These are phyloP conservation scores for Sebastolobus altivelis DNA, from an alignment of 2,797 vertebrate genomes.

Conservation along the genomic window DNA sequence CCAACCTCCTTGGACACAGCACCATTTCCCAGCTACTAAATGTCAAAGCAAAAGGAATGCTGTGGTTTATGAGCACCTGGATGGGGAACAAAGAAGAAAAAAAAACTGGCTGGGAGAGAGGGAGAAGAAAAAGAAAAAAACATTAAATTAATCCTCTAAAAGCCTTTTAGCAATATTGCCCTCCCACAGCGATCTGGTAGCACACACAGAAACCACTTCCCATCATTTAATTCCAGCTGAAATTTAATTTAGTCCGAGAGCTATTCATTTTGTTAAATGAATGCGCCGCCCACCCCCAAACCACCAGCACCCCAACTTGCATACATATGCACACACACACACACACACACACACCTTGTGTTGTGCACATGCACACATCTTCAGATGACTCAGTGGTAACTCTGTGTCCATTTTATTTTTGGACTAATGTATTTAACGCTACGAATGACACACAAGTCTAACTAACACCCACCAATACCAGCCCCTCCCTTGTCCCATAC, in stretches of 20 bases:
- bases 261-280: conserved; percentile 88
- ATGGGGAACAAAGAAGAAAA: conserved; percentile 76
- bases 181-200: conserved; percentile 77
- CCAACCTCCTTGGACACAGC: conserved; percentile 54
- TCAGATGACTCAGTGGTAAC: conserved; percentile 56
- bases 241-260: conserved; percentile 88
- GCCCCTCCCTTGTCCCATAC: not conserved
- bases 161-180: conserved; percentile 87
- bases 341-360: conserved; percentile 46
- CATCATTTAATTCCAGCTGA: conserved; percentile 84
- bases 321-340: conserved; percentile 50
- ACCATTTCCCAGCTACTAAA: conserved; percentile 73
- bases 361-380: conserved; percentile 26
- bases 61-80: conserved; percentile 80
- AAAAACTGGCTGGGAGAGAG: conserved; percentile 53
- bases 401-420: conserved; percentile 46
- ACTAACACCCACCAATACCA: conserved; percentile 14
- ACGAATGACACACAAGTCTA: conserved; percentile 31
- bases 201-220: conserved; percentile 74
- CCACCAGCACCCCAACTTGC: conserved; percentile 45
- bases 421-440: conserved; percentile 35
- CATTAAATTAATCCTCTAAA: conserved; percentile 89
- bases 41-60: conserved; percentile 71
- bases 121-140: conserved; percentile 55
- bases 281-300: conserved; percentile 59